Conservation (phyloP, 1,140 invertebrate species). For the Antheraea mylitta region DNA sequence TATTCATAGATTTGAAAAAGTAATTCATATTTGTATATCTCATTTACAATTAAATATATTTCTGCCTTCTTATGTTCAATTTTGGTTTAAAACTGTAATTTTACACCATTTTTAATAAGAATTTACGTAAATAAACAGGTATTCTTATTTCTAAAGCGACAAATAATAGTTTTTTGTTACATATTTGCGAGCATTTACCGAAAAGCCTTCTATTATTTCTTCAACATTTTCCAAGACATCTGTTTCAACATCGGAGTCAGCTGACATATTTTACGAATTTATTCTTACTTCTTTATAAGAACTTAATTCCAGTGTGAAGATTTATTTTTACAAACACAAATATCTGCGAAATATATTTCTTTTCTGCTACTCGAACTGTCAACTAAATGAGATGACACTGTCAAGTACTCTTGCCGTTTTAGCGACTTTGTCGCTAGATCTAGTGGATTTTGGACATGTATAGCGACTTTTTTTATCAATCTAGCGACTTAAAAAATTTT, state of each 20-base stretch:
- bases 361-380: background rate
- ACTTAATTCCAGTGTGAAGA: background rate
- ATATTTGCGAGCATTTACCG: slow-evolving; percentile 31
- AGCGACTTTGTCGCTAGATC: no score
- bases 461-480: no score
- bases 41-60: no score
- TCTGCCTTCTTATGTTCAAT: no score
- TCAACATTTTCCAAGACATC: slow-evolving; percentile 45
- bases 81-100: background rate
- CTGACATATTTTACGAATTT: slow-evolving; percentile 32
- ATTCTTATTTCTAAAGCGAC: slow-evolving; percentile 6
- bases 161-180: slow-evolving; percentile 12
- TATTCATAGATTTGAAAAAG: no score
- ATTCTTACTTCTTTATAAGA: background rate
- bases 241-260: slow-evolving; percentile 40
- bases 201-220: slow-evolving; percentile 46
- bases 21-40: no score
- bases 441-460: no score
- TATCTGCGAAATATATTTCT: background rate
- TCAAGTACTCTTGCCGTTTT: no score
- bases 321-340: slow-evolving; percentile 2
- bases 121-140: background rate
- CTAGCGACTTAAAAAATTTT: no score
- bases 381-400: no score
- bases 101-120: background rate